Evolutionary conservation across 1,140 invertebrate species (phyloP).

Genomic region (Apis florea): DNA sequence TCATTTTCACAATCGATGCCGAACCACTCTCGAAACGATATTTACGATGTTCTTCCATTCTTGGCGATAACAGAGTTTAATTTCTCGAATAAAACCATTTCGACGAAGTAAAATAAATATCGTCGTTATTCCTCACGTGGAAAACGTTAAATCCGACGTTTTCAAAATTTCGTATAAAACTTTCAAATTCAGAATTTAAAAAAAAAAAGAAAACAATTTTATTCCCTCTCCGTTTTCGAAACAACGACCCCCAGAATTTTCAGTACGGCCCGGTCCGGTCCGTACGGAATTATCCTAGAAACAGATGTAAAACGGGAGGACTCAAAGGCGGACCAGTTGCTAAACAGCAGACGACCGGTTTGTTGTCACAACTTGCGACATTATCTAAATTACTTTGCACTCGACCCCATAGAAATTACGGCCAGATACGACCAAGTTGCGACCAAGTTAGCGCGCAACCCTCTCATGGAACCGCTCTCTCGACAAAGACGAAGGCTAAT

Average conservation of each 20-base stretch:
- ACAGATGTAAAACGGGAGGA: not conserved
- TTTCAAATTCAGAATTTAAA: no score
- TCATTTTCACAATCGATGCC: not conserved
- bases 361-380: constrained; percentile 51
- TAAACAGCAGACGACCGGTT: not conserved
- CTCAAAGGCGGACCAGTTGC: not conserved
- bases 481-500: constrained; percentile 41
- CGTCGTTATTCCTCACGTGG: no score
- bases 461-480: constrained; percentile 3
- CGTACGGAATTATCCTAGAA: no score
- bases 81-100: no score
- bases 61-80: no score
- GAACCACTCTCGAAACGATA: not conserved
- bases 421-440: constrained; percentile 27
- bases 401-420: constrained; percentile 26
- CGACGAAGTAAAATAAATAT: no score
- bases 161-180: no score
- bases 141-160: no score
- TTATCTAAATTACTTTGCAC: constrained; percentile 61
- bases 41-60: no score
- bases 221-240: not conserved
- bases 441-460: not conserved
- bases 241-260: not conserved
- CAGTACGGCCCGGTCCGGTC: no score
- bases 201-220: no score